Evolutionary conservation across 2,888 invertebrate genomes (phyloP).

Genomic region (Sesamia inferens): DNA sequence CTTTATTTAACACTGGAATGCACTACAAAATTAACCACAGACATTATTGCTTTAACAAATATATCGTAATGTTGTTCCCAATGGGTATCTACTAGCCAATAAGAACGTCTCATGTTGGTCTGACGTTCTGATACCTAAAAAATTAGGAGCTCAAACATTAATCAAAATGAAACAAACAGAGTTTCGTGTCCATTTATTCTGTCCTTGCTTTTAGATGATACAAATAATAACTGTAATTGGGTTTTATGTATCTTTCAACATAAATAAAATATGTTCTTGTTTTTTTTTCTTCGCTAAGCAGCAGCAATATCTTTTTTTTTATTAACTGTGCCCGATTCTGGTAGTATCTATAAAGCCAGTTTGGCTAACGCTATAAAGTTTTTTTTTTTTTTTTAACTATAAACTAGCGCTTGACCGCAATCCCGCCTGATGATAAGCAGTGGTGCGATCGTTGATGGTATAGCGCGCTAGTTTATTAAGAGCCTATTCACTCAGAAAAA

Average conservation of each 20-base stretch:
- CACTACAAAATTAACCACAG: conserved; percentile 4
- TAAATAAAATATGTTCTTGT: neutral
- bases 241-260: neutral
- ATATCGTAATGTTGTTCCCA: neutral
- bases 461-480: too few species aligned
- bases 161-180: conserved; percentile 6
- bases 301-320: neutral
- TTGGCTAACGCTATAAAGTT: too few species aligned
- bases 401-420: too few species aligned
- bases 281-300: too few species aligned
- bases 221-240: conserved; percentile 17
- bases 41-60: neutral
- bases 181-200: conserved; percentile 1
- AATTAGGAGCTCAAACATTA: conserved; percentile 28
- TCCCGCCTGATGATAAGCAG: too few species aligned
- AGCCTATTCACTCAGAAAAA: too few species aligned
- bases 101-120: neutral
- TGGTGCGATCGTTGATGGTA: too few species aligned
- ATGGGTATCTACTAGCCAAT: conserved; percentile 11
- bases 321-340: too few species aligned
- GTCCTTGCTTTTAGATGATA: conserved; percentile 10
- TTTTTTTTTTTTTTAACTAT: too few species aligned
- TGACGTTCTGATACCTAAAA: conserved; percentile 1
- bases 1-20: neutral
- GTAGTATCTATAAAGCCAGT: too few species aligned